Conservation (phyloP, 2,888 invertebrate species). For the Drosophila aldrichi region DNA sequence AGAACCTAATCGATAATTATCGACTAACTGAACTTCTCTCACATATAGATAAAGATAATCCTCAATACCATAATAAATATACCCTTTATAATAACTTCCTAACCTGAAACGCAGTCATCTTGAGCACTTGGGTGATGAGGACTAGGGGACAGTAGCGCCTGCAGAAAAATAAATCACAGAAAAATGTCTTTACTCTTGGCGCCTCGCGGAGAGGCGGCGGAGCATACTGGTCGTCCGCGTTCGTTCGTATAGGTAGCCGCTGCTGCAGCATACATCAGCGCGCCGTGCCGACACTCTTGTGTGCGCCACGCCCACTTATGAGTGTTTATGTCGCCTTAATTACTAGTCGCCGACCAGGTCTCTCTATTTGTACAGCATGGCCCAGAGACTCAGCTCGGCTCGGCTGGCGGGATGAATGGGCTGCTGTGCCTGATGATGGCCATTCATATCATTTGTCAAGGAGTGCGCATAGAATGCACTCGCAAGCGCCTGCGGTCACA, state of each 20-base stretch:
- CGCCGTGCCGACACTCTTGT: conserved; percentile 50
- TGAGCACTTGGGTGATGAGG: conserved; percentile 1
- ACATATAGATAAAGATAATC: too few relatives aligned
- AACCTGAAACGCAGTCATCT: conserved; percentile 16
- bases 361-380: conserved; percentile 66
- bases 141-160: conserved; percentile 63
- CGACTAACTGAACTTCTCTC: too few relatives aligned
- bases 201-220: conserved; percentile 50
- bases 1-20: background rate
- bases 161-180: conserved; percentile 74
- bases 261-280: conserved; percentile 64
- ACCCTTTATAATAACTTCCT: background rate
- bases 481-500: conserved; percentile 53
- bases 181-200: conserved; percentile 79
- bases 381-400: conserved; percentile 49
- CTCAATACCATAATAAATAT: background rate
- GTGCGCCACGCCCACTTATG: conserved; percentile 70
- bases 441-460: conserved; percentile 74
- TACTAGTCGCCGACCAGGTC: conserved; percentile 55
- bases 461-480: conserved; percentile 66
- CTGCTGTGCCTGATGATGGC: conserved; percentile 52
- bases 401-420: conserved; percentile 70
- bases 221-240: conserved; percentile 22
- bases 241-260: conserved; percentile 29
- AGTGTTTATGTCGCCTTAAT: conserved; percentile 81